A percentile compares a stretch with the other conserved stretches of the same genome.
Evolutionary conservation across 2,888 invertebrate genomes (phyloP).

Genomic region (Drosophila neonasuta): DNA sequence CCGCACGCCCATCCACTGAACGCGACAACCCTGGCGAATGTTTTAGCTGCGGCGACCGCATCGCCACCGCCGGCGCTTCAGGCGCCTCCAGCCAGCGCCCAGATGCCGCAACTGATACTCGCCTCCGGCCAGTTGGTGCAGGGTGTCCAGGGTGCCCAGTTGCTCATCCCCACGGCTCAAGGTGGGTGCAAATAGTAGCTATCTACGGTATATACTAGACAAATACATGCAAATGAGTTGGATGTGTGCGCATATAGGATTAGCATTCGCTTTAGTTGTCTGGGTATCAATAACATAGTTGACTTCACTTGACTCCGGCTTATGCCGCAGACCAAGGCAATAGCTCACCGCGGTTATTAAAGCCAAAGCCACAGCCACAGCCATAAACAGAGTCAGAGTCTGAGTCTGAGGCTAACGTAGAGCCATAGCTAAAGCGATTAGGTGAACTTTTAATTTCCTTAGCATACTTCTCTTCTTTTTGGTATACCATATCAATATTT

Average conservation of each 20-base stretch:
- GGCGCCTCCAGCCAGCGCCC: slow-evolving; percentile 79
- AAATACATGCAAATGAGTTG: slow-evolving; percentile 1
- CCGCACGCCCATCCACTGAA: slow-evolving; percentile 61
- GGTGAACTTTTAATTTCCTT: slow-evolving; percentile 62
- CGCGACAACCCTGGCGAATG: slow-evolving; percentile 77
- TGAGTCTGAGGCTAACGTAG: slow-evolving; percentile 5
- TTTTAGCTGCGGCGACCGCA: slow-evolving; percentile 78
- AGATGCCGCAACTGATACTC: slow-evolving; percentile 94
- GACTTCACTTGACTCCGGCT: slow-evolving; percentile 64
- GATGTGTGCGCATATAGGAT: slow-evolving; percentile 25
- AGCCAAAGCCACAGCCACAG: slow-evolving; percentile 26
- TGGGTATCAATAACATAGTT: slow-evolving; percentile 71
- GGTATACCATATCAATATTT: background rate
- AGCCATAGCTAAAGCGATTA: slow-evolving; percentile 58
- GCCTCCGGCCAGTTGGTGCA: slow-evolving; percentile 96
- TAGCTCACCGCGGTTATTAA: slow-evolving; percentile 32
- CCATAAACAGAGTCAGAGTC: slow-evolving; percentile 1
- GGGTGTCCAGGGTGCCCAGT: slow-evolving; percentile 95
- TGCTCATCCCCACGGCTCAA: slow-evolving; percentile 97
- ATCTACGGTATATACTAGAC: background rate
- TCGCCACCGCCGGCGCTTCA: slow-evolving; percentile 82
- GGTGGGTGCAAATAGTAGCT: slow-evolving; percentile 83
- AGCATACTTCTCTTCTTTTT: background rate
- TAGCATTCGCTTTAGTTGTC: slow-evolving; percentile 49
- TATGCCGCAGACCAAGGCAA: slow-evolving; percentile 12